These are phyloP conservation scores for Gorsachius magnificus DNA, from an alignment of 2,797 vertebrate species.

Conservation along the genomic window DNA sequence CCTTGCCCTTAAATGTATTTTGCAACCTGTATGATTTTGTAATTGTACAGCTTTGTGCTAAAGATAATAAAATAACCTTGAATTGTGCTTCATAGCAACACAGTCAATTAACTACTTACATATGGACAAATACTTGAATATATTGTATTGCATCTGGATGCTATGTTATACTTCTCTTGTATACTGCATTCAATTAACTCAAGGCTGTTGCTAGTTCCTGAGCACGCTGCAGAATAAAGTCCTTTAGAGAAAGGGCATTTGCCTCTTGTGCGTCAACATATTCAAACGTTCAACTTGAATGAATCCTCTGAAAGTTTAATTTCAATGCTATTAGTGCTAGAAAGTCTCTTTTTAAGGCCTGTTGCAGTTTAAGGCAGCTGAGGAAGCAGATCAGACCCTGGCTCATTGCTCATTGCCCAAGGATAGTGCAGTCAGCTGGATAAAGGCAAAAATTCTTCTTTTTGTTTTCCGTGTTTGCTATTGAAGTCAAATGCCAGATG, in stretches of 20 bases:
- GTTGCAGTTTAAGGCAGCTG: background rate
- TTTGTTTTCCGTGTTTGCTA: background rate
- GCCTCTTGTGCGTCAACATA: background rate
- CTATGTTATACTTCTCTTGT: background rate
- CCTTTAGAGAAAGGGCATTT: conserved; percentile 12
- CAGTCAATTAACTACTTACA: conserved; percentile 42
- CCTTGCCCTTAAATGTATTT: background rate
- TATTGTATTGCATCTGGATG: background rate
- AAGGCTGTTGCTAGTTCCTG: conserved; percentile 42
- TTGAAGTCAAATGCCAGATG: background rate
- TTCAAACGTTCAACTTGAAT: conserved; percentile 23
- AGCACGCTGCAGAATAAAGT: background rate
- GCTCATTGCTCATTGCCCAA: background rate
- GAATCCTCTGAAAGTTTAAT: conserved; percentile 31
- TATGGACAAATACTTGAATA: conserved; percentile 47
- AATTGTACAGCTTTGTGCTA: background rate
- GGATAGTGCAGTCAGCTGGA: background rate
- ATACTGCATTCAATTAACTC: conserved; percentile 28
- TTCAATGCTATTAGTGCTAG: background rate
- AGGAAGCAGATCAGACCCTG: background rate
- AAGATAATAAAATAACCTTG: conserved; percentile 57
- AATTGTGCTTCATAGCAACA: conserved; percentile 7
- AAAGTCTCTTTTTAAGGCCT: background rate
- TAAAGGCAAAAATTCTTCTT: background rate
- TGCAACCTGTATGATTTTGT: background rate